Evolutionary conservation across 2,797 vertebrate genomes (phyloP).

Genomic region (Bradypodion pumilum): DNA sequence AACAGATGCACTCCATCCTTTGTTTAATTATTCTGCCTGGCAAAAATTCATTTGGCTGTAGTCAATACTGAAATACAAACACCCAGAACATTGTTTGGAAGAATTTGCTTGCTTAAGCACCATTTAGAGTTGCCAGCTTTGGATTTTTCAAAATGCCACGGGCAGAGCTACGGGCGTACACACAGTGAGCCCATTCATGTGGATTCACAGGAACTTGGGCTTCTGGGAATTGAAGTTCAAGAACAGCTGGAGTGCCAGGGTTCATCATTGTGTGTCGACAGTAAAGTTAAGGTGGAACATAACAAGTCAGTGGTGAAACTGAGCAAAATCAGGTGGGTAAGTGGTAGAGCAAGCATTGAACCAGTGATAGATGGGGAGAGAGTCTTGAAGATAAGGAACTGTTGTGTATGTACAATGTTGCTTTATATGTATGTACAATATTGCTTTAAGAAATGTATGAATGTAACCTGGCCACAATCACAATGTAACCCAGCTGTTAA

Average conservation of each 20-base stretch:
- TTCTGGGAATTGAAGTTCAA: too few relatives aligned
- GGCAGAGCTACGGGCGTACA: neutral
- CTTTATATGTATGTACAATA: too few relatives aligned
- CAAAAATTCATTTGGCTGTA: neutral
- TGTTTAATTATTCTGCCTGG: neutral
- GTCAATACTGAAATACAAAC: neutral
- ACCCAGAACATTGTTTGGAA: neutral
- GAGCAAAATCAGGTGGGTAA: neutral
- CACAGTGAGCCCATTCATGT: too few relatives aligned
- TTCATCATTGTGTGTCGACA: too few relatives aligned
- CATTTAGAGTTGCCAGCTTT: neutral
- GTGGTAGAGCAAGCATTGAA: too few relatives aligned
- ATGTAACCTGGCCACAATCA: too few relatives aligned
- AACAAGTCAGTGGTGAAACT: neutral
- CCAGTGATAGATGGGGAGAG: neutral
- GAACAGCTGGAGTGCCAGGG: too few relatives aligned
- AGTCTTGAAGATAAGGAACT: neutral
- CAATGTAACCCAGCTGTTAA: too few relatives aligned
- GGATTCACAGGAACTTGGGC: too few relatives aligned
- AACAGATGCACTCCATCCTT: too few relatives aligned
- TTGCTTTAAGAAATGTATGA: too few relatives aligned
- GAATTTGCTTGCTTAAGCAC: neutral
- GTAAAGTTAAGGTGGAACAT: neutral
- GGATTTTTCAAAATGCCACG: neutral
- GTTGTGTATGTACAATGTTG: too few relatives aligned